Evolutionary conservation across 2,888 invertebrate genomes (phyloP).

Genomic region (Thumatha senex): DNA sequence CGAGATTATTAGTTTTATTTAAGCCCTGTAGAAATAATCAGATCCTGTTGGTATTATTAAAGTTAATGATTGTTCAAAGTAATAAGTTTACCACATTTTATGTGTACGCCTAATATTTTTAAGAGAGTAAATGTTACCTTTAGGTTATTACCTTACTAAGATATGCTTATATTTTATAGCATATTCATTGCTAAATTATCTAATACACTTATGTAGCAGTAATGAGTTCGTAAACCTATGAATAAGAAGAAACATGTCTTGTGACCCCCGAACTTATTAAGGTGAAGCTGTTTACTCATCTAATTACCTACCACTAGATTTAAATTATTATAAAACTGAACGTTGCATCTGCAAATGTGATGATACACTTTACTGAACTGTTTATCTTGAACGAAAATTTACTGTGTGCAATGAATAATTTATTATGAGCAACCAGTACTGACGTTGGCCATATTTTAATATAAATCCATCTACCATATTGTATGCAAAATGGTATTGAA

Average conservation of each 20-base stretch:
- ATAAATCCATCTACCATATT: conserved; percentile 83
- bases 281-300: neutral
- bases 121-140: too few relatives aligned
- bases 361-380: conserved; percentile 62
- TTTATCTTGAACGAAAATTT: conserved; percentile 77
- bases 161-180: conserved; percentile 10
- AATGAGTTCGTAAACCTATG: conserved; percentile 57
- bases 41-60: too few relatives aligned
- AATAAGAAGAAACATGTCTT: conserved; percentile 1
- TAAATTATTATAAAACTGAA: conserved; percentile 54
- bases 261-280: too few relatives aligned
- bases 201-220: conserved; percentile 40
- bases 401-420: conserved; percentile 81
- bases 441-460: conserved; percentile 82
- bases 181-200: conserved; percentile 38
- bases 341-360: conserved; percentile 69
- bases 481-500: conserved; percentile 84
- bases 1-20: too few relatives aligned
- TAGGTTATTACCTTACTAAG: too few relatives aligned
- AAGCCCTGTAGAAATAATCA: too few relatives aligned
- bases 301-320: neutral
- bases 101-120: too few relatives aligned
- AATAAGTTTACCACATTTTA: too few relatives aligned
- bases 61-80: too few relatives aligned
- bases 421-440: conserved; percentile 78